phyloP scores from a whole-genome alignment of 1,140 invertebrate genomes.

The Ditylenchus dipsaci region DNA sequence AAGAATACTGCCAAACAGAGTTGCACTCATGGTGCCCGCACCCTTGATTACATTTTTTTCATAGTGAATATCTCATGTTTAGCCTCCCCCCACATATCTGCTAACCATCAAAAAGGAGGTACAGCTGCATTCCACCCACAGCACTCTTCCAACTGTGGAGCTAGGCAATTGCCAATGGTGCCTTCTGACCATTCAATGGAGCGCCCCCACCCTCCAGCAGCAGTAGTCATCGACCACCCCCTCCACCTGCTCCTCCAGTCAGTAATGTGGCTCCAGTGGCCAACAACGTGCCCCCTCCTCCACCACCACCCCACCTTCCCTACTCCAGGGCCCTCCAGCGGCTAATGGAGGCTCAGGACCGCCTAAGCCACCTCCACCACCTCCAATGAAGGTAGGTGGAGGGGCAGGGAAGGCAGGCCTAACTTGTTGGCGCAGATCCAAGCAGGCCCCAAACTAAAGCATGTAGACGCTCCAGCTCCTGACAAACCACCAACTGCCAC shows the following conservation, averaged over 20 bases:
- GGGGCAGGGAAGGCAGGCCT: background rate
- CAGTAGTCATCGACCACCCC: slow-evolving; percentile 10
- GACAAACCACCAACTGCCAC: slow-evolving; percentile 16
- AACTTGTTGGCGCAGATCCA: slow-evolving; percentile 36
- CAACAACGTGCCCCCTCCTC: slow-evolving; percentile 11
- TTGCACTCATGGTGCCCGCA: too few species aligned
- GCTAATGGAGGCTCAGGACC: background rate
- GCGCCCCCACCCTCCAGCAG: background rate
- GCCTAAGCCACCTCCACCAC: slow-evolving; percentile 5
- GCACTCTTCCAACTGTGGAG: background rate
- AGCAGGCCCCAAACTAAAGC: slow-evolving; percentile 28
- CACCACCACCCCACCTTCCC: slow-evolving; percentile 23
- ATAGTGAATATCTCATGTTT: background rate
- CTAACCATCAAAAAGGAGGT: background rate
- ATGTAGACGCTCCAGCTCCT: slow-evolving; percentile 17
- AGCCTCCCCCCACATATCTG: slow-evolving; percentile 14
- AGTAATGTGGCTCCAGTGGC: background rate
- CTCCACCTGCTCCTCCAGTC: slow-evolving; percentile 6
- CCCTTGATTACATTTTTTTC: too few species aligned
- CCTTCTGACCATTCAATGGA: background rate
- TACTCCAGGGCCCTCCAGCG: background rate
- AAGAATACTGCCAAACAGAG: too few species aligned
- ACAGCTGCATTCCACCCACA: background rate
- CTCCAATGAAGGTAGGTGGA: background rate
- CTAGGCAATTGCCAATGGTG: background rate